These are phyloP conservation scores for Cryptus viduatorius DNA, from an alignment of 2,888 invertebrate genomes.

Conservation along the genomic window DNA sequence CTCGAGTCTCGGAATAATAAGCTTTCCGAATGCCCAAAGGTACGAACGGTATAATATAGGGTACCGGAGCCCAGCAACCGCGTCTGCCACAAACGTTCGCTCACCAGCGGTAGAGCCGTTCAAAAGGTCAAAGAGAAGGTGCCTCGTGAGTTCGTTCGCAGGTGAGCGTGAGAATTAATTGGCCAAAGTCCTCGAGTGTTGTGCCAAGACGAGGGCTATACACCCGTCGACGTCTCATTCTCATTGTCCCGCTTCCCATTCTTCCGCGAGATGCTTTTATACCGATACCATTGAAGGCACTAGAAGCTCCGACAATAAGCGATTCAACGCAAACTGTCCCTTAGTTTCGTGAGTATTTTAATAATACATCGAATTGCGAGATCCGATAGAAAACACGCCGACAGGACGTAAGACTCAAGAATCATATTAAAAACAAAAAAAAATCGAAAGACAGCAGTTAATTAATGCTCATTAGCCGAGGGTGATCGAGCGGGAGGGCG, in stretches of 20 bases:
- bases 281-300: background rate
- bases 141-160: conserved; percentile 43
- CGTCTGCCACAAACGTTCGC: conserved; percentile 22
- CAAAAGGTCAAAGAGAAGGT: conserved; percentile 67
- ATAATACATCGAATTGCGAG: background rate
- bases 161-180: conserved; percentile 73
- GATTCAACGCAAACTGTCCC: background rate
- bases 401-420: background rate
- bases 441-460: conserved; percentile 53
- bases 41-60: conserved; percentile 13
- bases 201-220: conserved; percentile 3
- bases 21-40: conserved; percentile 4
- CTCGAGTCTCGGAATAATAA: conserved; percentile 35
- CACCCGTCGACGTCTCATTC: conserved; percentile 10
- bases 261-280: background rate
- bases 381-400: background rate
- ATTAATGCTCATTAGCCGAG: conserved; percentile 68
- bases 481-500: conserved; percentile 44
- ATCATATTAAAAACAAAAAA: conserved; percentile 22
- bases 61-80: background rate
- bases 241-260: background rate
- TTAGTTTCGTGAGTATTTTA: background rate
- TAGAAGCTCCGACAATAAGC: background rate
- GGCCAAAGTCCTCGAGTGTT: conserved; percentile 35
- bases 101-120: conserved; percentile 33